phyloP scores from a whole-genome alignment of 1,140 invertebrate genomes.

The Heterodera schachtii region DNA sequence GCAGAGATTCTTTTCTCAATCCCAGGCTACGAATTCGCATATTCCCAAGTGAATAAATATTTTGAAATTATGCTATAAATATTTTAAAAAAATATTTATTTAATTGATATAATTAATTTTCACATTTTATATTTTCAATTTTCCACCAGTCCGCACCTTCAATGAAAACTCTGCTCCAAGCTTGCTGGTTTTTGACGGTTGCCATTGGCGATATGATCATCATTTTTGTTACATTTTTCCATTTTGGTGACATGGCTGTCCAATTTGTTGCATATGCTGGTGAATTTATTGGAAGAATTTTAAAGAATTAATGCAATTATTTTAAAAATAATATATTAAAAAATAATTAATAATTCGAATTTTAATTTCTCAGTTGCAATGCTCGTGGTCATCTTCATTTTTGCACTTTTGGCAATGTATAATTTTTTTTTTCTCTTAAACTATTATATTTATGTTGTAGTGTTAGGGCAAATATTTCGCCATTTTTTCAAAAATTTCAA shows the following conservation, averaged over 20 bases:
- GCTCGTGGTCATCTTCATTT: constrained; percentile 28
- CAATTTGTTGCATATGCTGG: constrained; percentile 39
- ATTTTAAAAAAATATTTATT: constrained; percentile 16
- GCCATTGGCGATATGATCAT: constrained; percentile 64
- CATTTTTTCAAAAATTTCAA: too few species aligned
- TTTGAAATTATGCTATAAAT: too few species aligned
- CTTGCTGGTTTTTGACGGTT: constrained; percentile 83
- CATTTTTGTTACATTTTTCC: constrained; percentile 30
- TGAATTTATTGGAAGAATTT: neutral
- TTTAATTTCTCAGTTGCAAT: constrained; percentile 4
- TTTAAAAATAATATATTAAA: neutral
- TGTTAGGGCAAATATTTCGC: too few species aligned
- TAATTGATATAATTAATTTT: neutral
- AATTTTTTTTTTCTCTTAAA: neutral
- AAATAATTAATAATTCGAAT: neutral
- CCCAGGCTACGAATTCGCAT: constrained; percentile 63
- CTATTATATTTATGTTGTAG: too few species aligned
- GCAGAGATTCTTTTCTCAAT: constrained; percentile 64
- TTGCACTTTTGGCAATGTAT: constrained; percentile 27
- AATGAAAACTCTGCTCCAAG: constrained; percentile 75
- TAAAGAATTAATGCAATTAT: neutral
- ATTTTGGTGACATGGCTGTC: constrained; percentile 67
- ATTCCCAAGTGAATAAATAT: constrained; percentile 48
- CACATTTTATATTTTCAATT: neutral
- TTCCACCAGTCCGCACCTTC: constrained; percentile 55